Base-by-base conservation (phyloP, 2,888 invertebrate species). In the Peribatodes rhomboidaria region DNA sequence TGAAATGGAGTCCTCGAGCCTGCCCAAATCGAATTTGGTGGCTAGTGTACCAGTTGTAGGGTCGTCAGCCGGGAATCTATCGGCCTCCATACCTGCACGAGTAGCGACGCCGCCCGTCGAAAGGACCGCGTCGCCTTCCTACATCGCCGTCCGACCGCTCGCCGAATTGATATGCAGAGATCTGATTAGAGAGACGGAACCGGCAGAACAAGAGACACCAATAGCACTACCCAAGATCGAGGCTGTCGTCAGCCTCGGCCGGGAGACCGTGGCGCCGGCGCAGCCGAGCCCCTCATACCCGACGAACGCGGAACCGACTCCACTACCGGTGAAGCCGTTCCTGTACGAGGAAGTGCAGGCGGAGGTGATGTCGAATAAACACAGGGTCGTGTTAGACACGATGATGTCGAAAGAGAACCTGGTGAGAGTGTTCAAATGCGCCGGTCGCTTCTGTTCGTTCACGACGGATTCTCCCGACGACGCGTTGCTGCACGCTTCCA, bases 171-270 rank as follows among this genome's bases (percentile, higher is more conserved):
- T 93, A 63, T 79, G 87, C 0, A 73, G 66, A 46, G 60, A 73
- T 2, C 55, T 35, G 11, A 67, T 67, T 2, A 35, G 62, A 8
- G 49, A 52, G 16, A 20, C 65, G 0, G 52, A 58, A 0, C 67
- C 64, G 8, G 11, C 46, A 6, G 67, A 69, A 20, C 67, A 69
- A 39, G 65, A 68, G 8, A 54, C 57, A 9, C 55, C 75, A 14
- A 42, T 49, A 55, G 67, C 73, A 60, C 79, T 88, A 58, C 92
- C 90, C 2, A 79, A 91, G 63, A 95, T 95, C 46, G 92, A 94
- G 72, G 94, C 87, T 69, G 94, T 95, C 8, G 84, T 94, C 3
- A 95, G 95, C 72, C 87, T 95, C 1, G 92, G 93, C 13, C 39
- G 73, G 2, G 54, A 70, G 57, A 54, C 68, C 2, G 69, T 71